Conservation (phyloP, 2,113 vertebrate genomes). For the Grallaria varia region DNA sequence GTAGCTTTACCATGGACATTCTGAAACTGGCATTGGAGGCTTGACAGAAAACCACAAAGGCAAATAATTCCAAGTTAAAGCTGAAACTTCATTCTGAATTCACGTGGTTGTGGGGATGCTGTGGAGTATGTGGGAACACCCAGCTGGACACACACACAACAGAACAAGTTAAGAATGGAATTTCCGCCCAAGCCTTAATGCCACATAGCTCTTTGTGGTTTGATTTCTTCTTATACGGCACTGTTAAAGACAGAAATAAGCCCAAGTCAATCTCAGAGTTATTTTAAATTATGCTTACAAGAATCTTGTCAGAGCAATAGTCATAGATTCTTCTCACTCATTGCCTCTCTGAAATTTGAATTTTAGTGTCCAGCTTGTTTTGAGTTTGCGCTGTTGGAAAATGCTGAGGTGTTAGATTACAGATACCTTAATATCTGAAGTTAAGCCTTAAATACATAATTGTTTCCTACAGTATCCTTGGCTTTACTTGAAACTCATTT, state of each 20-base stretch:
- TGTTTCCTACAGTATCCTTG: background rate
- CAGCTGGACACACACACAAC: background rate
- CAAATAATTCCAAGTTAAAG: background rate
- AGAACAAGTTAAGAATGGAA: slow-evolving; percentile 21
- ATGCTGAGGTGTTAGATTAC: background rate
- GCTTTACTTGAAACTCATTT: background rate
- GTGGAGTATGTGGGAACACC: background rate
- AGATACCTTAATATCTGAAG: background rate
- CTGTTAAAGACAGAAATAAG: background rate
- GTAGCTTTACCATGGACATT: background rate
- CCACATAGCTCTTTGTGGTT: background rate
- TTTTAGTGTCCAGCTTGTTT: slow-evolving; percentile 1
- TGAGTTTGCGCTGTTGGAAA: background rate
- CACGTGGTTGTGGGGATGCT: background rate
- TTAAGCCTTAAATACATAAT: background rate
- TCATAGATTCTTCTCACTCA: background rate
- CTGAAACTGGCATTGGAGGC: background rate
- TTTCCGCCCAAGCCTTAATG: slow-evolving; percentile 14
- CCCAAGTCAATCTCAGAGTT: background rate
- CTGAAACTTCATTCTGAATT: background rate
- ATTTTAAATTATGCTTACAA: slow-evolving; percentile 9
- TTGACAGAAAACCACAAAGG: slow-evolving; percentile 9
- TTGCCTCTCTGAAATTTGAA: background rate
- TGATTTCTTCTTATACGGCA: background rate
- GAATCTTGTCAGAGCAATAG: background rate